Base-by-base conservation (phyloP, 2,113 vertebrate genomes). In the Vireo altiloquus region DNA sequence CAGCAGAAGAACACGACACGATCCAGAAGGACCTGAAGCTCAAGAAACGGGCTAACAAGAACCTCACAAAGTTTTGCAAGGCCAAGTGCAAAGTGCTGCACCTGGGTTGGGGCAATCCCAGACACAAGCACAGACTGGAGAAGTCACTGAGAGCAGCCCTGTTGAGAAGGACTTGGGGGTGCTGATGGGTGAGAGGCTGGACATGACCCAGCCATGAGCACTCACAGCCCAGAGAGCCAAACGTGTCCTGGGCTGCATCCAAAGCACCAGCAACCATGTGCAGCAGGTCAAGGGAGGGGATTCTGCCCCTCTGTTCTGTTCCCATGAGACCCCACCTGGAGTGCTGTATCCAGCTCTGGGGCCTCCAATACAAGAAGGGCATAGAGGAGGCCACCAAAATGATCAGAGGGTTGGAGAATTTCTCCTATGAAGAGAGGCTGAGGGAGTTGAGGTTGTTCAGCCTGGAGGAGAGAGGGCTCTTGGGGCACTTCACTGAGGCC, bases 311-410 rank as follows among this genome's bases (percentile, higher is more conserved):
- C 39, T 40, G 2, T 11, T 59, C 33, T 66, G 33, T 15, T 27
- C 27, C 46, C 1, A 1, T 75, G 28, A 40, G 16, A 75, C 19
- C 23, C 13, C 25, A 40, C 15, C 13, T 21, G 22, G 8, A 30
- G 33, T 24, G 33, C 33, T 21, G 33, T 33, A 39, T n/a, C 10
- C 42, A 49, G 6, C 24, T 60, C n/a, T n/a, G 53, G 16, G 46
- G 19, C 39, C 50, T 15, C 28, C n/a, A n/a, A 2, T 10, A n/a
- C 1, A 6, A n/a, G 33, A 60, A 46, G 20, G 23, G 15, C 60
- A 75, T 7, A 52, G 37, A 60, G 0, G 0, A 60, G 20, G n/a
- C 16, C n/a, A 35, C 11, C 18, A 35, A 47, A 7, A 3, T 31
- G 14, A n/a, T 66, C 46, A 66, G 69, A 37, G 5, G 5, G 28